phyloP scores from a whole-genome alignment of 2,113 vertebrate species.

The Cyanoderma ruficeps region DNA sequence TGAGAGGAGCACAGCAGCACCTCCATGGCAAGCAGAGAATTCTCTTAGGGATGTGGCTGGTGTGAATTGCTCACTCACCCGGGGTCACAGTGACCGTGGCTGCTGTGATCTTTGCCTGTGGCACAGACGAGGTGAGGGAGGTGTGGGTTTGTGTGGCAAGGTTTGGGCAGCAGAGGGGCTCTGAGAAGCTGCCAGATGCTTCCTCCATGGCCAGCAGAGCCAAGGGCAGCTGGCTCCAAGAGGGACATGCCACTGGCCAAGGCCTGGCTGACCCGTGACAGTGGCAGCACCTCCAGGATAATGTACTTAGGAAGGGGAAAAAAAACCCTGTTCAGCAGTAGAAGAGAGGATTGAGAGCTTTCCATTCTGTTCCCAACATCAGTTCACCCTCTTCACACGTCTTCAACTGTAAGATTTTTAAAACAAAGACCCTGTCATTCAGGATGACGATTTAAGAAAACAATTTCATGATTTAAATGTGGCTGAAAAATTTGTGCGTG shows the following conservation, averaged over 20 bases:
- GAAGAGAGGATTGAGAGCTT: neutral
- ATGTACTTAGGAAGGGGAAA: neutral
- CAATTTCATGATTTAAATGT: neutral
- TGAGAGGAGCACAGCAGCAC: neutral
- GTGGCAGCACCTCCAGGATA: neutral
- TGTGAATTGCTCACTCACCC: neutral
- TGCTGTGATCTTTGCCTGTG: neutral
- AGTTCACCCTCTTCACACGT: neutral
- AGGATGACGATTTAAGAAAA: neutral
- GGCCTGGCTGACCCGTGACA: accelerated
- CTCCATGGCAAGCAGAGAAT: neutral
- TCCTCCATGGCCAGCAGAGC: neutral
- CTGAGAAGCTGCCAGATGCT: neutral
- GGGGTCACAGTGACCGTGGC: neutral
- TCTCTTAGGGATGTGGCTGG: neutral
- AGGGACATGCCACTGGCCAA: neutral
- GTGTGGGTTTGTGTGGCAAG: neutral
- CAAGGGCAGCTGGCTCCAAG: neutral
- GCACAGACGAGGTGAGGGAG: accelerated
- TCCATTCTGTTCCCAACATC: neutral
- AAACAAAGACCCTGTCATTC: neutral
- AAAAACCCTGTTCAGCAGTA: neutral
- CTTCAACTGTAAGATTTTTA: neutral
- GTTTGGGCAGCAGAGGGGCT: neutral
- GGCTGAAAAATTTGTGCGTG: neutral